Percentiles rank a stretch among this genome's conserved stretches.
These are phyloP conservation scores for Urechis unicinctus DNA, from an alignment of 2,888 invertebrate species.

Conservation along the genomic window DNA sequence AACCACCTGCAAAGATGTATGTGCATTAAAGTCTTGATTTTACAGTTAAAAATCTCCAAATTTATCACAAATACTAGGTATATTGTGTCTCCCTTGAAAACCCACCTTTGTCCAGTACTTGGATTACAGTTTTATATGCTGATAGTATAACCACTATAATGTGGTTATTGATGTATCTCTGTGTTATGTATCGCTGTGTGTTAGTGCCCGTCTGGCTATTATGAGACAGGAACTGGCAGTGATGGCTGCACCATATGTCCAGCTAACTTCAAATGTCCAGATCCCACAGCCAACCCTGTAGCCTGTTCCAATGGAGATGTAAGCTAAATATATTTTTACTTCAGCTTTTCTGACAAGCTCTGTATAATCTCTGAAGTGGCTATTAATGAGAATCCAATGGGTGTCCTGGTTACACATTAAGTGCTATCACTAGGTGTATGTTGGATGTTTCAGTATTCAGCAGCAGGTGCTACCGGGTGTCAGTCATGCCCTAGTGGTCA, in stretches of 20 bases:
- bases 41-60: too few species aligned
- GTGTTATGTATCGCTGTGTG: background rate
- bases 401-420: too few species aligned
- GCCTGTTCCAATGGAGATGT: slow-evolving; percentile 32
- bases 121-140: too few species aligned
- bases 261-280: slow-evolving; percentile 18
- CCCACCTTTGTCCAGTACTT: too few species aligned
- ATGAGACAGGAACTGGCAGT: slow-evolving; percentile 19
- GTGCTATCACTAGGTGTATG: too few species aligned
- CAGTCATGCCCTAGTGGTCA: slow-evolving; percentile 30
- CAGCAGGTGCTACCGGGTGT: slow-evolving; percentile 28
- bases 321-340: slow-evolving; percentile 6
- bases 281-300: slow-evolving; percentile 9
- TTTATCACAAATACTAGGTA: too few species aligned
- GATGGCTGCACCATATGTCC: slow-evolving; percentile 25
- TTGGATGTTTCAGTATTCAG: slow-evolving; percentile 17
- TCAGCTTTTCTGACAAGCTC: too few species aligned
- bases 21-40: background rate
- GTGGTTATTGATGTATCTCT: background rate
- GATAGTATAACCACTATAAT: too few species aligned
- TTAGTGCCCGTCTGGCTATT: slow-evolving; percentile 29
- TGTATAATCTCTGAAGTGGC: too few species aligned
- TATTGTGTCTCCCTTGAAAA: too few species aligned
- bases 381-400: too few species aligned
- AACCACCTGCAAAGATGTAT: slow-evolving; percentile 27